Base-by-base conservation (phyloP, 2,797 vertebrate genomes). In the Manis javanica region DNA sequence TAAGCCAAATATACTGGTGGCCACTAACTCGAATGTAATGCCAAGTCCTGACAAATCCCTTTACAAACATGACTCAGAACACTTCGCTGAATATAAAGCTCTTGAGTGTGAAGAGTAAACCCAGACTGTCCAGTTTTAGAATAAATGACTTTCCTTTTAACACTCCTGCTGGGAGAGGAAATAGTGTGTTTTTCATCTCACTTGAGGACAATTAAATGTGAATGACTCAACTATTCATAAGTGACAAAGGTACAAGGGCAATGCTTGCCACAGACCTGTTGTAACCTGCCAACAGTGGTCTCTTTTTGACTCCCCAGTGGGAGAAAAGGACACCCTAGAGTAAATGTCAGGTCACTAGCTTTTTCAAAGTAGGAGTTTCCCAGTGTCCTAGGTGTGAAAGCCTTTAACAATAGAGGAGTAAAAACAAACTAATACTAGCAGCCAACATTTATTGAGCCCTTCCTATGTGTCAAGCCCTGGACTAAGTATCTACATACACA, bases 121-220 rank as follows among this genome's bases (percentile, higher is more conserved):
- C 14, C 46, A 87, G 77, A 64, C 39, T 68, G 66, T 95, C 46
- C 9, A 51, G 34, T 39, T 90, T 87, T 66, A 42, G 53, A 95
- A 87, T 82, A 87, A 95, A 59, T 63, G 34, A 39, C 55, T 82
- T 87, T 31, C 31, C 63, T 87, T 91, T 83, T 51, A 69, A 87
- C 21, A 34, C 7, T 57, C 29, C 7, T 39, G 2, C 87, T 87
- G 61, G 39, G 55, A 75, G 31, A 23, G 12, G 63, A 29, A 39
- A 66, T 71, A 3, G 63, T 71, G 21, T 34, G 24, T 34, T 85
- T 92, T 91, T 69, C 72, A 86, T 57, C 49, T 49, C 13, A 77
- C 63, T 64, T 68, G 37, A 11, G 37, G 75, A 83, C 90, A 82
- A 90, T 63, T 39, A 69, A 77, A 39, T 85, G n/a, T 77, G 26